These are phyloP conservation scores for Sebastes itinus DNA, from an alignment of 2,797 vertebrate species.

Conservation along the genomic window DNA sequence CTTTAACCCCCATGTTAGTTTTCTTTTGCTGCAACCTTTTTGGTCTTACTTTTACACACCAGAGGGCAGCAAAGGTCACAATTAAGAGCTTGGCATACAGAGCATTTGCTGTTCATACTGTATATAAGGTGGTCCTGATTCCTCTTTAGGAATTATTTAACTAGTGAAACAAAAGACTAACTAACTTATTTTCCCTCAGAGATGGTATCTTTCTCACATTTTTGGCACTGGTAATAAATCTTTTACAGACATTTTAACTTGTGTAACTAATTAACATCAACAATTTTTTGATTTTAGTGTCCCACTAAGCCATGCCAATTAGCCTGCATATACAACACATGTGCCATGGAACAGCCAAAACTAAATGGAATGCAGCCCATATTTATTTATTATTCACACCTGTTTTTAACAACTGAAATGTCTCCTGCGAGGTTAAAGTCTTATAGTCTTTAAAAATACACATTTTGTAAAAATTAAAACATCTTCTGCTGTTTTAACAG, in stretches of 20 bases:
- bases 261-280: background rate
- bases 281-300: background rate
- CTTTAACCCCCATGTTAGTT: background rate
- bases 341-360: background rate
- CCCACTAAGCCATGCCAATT: background rate
- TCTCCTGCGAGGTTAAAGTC: background rate
- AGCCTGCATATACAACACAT: background rate
- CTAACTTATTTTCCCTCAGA: background rate
- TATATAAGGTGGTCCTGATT: background rate
- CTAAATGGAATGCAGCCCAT: background rate
- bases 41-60: background rate
- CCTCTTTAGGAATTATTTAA: background rate
- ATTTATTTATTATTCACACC: background rate
- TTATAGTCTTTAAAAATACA: background rate
- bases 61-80: slow-evolving; percentile 32
- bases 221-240: background rate
- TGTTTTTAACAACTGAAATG: background rate
- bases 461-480: background rate
- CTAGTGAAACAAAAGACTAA: background rate
- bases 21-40: background rate
- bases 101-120: background rate
- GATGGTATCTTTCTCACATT: background rate
- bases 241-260: background rate
- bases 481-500: background rate
- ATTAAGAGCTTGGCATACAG: background rate